Evolutionary conservation across 2,888 invertebrate species (phyloP), one percentile per base, ranked within the genome.

Genomic region (Uloborus plumipes): DNA sequence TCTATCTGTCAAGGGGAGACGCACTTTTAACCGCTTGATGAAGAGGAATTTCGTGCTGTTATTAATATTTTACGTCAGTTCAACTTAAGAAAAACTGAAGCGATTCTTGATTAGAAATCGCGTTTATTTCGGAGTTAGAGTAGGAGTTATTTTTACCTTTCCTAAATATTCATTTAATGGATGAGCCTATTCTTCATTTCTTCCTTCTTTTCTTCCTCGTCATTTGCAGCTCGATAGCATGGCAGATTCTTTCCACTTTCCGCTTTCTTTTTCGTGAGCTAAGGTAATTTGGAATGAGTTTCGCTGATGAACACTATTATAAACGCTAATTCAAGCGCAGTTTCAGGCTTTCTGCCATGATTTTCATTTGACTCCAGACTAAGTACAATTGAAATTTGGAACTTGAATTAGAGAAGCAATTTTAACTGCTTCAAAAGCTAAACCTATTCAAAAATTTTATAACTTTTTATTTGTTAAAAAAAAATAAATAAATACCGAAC

Each of bases 81-180:
- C 75, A 51, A 47, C 66, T 58, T 55, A 66, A 67, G 67, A 75
- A 75, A 62, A 22, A 26, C 50, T 31, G 31, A 13, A 26, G 61
- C 49, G 16, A 22, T 62, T 59, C 50, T 67, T 77, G 66, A 70
- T 77, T 62, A 55, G 64, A 70, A 55, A 71, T 77, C 77, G 26
- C 77, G 77, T 77, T 77, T 77, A 70, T 77, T 70, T 70, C n/a
- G 26, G 61, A 18, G 59, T 18, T 50, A 49, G 49, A 70, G 64
- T 70, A 77, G 70, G 64, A 77, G 70, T 70, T 77, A 70, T 70
- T 77, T 77, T 77, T 77, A 70, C 70, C 76, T 70, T n/a, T 65
- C 50, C 77, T 70, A 77, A 77, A 77, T 77, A 77, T 77, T 64
- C 51, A 47, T 64, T 70, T 70, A 77, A 77, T 64, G 70, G 70